Base-by-base conservation (phyloP, 2,113 vertebrate genomes). In the Corythoichthys intestinalis region DNA sequence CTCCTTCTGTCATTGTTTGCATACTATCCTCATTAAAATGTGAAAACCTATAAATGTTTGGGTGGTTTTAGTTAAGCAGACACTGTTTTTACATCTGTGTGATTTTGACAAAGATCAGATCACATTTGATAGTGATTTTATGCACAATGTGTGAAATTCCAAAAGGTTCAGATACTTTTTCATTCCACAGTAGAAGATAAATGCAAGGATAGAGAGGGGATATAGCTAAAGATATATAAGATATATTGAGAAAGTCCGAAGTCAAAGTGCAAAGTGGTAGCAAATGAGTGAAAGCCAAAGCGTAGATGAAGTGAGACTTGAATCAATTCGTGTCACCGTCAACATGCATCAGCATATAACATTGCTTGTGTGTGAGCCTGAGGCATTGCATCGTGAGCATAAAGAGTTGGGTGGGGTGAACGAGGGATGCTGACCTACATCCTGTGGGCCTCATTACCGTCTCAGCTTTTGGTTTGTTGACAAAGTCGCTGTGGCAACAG, bases 301-400 rank as follows among this genome's bases (percentile, higher is more conserved):
- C 28, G 28, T 48, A 41, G 15, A 60, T 14, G 58, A 58, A 47
- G 39, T 52, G 73, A 57, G 60, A 65, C 73, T 60, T 58, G 38
- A 48, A 76, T 83, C 85, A 73, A 78, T 35, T 38, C 34, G 69
- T 2, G 80, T 87, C 83, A 85, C 65, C 80, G 80, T 88, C 87
- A 87, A 58, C 77, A 75, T 84, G 77, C 81, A 84, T 59, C 4
- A n/a, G 65, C 80, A 80, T 70, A 49, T 7, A 48, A 74, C 83
- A 64, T 14, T 71, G 37, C 65, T 54, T 71, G 50, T 50, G 64
- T 65, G 69, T 74, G 41, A 44, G 71, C 72, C 63, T 17, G 17
- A 1, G 68, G 76, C 67, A 6, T 2, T 17, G 52, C 59, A 70
- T 60, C 58, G 70, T 38, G 13, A 72, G 69, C 74, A 67, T 57